Percentiles rank a stretch among this genome's conserved stretches.
Conservation (phyloP, 2,888 invertebrate genomes). For the Drosophila yooni region DNA sequence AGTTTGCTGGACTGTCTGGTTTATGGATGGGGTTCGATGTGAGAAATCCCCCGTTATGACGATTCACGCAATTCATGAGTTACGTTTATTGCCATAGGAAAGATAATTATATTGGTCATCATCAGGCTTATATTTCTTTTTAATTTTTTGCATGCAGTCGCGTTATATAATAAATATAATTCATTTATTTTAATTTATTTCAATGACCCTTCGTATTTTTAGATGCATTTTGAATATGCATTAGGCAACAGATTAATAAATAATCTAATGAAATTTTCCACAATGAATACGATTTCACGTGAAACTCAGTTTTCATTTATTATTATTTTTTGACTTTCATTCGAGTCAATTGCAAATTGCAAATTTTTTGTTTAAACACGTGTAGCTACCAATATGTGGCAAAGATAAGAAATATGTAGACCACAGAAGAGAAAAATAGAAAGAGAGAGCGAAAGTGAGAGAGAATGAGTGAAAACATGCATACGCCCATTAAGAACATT, state of each 20-base stretch:
- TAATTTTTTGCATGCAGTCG: neutral
- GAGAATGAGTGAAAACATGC: constrained; percentile 8
- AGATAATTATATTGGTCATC: constrained; percentile 39
- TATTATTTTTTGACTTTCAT: constrained; percentile 11
- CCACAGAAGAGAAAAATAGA: neutral
- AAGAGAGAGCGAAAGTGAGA: constrained; percentile 2
- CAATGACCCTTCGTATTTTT: constrained; percentile 24
- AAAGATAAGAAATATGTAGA: constrained; percentile 31
- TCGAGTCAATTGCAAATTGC: neutral
- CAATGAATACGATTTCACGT: neutral
- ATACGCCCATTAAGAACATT: constrained; percentile 19
- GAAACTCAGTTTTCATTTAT: neutral
- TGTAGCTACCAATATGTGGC: constrained; percentile 19
- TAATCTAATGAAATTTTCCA: constrained; percentile 18
- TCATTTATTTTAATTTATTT: constrained; percentile 13
- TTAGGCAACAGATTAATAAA: neutral
- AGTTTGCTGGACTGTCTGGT: neutral
- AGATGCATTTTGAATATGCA: constrained; percentile 32
- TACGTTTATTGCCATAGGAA: constrained; percentile 28
- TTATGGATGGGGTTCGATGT: neutral
- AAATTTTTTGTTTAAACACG: constrained; percentile 48
- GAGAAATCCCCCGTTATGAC: constrained; percentile 53
- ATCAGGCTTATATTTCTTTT: constrained; percentile 28
- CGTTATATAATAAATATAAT: neutral
- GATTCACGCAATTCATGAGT: constrained; percentile 35